Evolutionary conservation across 1,140 invertebrate species (phyloP).

Genomic region (Rhizoglyphus robini): DNA sequence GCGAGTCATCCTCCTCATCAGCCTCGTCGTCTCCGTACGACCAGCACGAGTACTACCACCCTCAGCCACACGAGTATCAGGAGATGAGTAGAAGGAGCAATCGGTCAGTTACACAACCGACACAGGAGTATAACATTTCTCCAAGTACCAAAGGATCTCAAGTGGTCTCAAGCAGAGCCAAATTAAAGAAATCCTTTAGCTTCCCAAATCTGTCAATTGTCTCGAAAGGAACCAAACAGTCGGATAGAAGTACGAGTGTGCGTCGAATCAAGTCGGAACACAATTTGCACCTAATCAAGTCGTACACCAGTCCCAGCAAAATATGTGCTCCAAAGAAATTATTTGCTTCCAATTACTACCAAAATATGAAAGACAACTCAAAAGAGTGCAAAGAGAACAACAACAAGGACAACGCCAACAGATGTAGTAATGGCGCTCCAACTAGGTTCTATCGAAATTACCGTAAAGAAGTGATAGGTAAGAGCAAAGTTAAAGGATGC

Average conservation of each 20-base stretch:
- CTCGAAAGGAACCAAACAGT: too few species aligned
- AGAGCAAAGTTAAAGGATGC: neutral
- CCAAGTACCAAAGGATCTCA: neutral
- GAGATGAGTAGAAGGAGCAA: neutral
- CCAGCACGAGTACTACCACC: neutral
- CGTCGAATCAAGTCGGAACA: neutral
- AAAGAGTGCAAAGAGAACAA: neutral
- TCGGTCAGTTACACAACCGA: neutral
- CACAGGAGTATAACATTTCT: neutral
- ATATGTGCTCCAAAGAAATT: slow-evolving; percentile 17
- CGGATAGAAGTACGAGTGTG: too few species aligned
- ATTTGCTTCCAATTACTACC: slow-evolving; percentile 15
- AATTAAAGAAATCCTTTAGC: neutral
- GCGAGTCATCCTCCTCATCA: neutral
- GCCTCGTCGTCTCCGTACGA: slow-evolving; percentile 12
- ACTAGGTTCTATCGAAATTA: slow-evolving; percentile 15
- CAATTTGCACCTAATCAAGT: slow-evolving; percentile 1
- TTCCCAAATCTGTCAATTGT: neutral
- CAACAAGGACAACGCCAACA: neutral
- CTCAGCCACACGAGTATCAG: neutral
- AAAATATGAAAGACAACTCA: neutral
- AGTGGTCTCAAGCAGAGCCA: neutral
- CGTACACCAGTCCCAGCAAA: neutral
- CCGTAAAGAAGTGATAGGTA: slow-evolving; percentile 13
- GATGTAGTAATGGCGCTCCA: neutral